Evolutionary conservation across 2,888 invertebrate genomes (phyloP), one percentile per base, ranked within the genome.

Genomic region (Protophormia terraenovae): DNA sequence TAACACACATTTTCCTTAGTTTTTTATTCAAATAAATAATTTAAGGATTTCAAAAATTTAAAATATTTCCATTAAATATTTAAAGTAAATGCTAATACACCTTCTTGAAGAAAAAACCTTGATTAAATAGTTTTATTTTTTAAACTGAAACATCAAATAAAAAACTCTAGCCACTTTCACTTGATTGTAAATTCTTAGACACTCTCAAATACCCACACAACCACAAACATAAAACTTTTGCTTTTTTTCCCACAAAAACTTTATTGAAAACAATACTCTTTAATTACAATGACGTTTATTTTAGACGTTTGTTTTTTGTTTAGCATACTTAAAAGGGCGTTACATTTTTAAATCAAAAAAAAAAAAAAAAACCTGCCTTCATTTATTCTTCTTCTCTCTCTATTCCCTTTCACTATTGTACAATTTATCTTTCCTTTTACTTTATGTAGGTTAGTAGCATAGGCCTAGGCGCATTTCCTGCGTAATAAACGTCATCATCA

Each of bases 391-490:
- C 24, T 4, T 7, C 24, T 7, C 35, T 45, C 38, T n/a, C 19
- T 19, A 45, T 22, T 10, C 29, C 10, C 7, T 41, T 41, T 32
- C n/a, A 45, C 60, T n/a, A 12, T 64, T 14, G n/a, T 47, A 47
- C 27, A 10, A 35, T 6, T 10, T 35, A 53, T 14, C 24, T 45
- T 45, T 55, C 22, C 14, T 60, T 75, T 75, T 58, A 35, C 79
- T 87, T 87, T 88, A 89, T 89, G 87, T 89, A 88, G 89, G 89
- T 89, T 89, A 89, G 89, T 89, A 83, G 89, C 41, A 47, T 47
- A 82, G 55, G 71, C 88, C 88, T 88, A 87, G 87, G 89, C 89
- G 89, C 89, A 89, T 89, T 89, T 89, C 89, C 89, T 89, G 89
- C 87, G 86, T 88, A 86, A 84, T 71, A 77, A 75, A 69, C 47